Evolutionary conservation across 2,888 invertebrate genomes (phyloP).

Genomic region (Syrista parreyssii): DNA sequence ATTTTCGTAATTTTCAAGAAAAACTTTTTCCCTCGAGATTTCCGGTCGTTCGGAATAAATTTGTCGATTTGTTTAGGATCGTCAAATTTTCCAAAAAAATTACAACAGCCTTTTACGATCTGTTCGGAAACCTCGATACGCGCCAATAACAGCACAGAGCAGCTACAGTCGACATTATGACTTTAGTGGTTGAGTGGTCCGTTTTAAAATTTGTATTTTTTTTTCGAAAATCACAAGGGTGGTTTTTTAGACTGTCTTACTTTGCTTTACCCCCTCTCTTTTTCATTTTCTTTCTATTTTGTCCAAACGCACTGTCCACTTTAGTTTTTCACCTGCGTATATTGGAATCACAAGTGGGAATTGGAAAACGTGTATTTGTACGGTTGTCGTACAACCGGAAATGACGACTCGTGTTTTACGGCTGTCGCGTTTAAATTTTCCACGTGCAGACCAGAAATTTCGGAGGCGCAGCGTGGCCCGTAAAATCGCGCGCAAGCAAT

Average conservation of each 20-base stretch:
- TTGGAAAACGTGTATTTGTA: background rate
- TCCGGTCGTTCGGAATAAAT: background rate
- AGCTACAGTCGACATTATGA: background rate
- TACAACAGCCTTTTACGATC: background rate
- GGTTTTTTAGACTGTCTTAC: background rate
- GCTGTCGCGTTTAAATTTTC: conserved; percentile 1
- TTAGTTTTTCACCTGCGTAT: conserved; percentile 22
- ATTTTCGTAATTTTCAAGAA: too few species aligned
- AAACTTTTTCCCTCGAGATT: too few species aligned
- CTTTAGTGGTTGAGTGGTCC: too few species aligned
- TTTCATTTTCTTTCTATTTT: conserved; percentile 1
- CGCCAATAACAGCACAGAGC: too few species aligned
- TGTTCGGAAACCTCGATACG: background rate
- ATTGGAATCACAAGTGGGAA: background rate
- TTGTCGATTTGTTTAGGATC: background rate
- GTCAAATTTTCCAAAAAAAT: background rate
- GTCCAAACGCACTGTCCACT: background rate
- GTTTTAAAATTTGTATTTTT: conserved; percentile 1
- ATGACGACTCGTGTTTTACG: background rate
- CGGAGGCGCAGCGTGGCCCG: conserved; percentile 14
- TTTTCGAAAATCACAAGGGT: background rate
- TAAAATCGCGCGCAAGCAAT: conserved; percentile 40
- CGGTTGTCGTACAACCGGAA: conserved; percentile 21
- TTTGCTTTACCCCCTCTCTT: background rate
- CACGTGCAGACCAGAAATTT: background rate